These are phyloP conservation scores for Meghimatium bilineatum DNA, from an alignment of 2,888 invertebrate species.

Conservation along the genomic window DNA sequence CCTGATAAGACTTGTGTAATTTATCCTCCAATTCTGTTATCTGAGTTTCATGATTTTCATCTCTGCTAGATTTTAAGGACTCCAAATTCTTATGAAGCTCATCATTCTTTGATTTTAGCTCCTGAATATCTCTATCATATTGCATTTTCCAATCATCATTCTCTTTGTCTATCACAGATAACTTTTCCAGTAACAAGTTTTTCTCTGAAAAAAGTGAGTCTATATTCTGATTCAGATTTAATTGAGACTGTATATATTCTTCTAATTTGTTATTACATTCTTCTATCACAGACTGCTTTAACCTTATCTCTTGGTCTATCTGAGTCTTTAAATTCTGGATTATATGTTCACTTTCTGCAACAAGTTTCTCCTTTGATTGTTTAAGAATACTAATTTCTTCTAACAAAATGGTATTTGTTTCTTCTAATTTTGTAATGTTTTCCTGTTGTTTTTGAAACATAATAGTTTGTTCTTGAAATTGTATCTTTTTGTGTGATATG, in stretches of 20 bases:
- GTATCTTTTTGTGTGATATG: constrained; percentile 70
- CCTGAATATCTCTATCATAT: constrained; percentile 50
- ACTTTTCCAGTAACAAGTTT: constrained; percentile 43
- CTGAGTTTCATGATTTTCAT: constrained; percentile 52
- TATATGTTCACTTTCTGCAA: constrained; percentile 53
- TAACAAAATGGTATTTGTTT: constrained; percentile 42
- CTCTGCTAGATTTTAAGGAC: constrained; percentile 54
- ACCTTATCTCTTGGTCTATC: constrained; percentile 51
- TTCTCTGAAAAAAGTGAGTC: constrained; percentile 53
- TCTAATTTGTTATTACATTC: constrained; percentile 59
- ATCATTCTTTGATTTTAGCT: constrained; percentile 49
- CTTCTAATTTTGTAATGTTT: constrained; percentile 47
- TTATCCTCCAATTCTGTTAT: constrained; percentile 41
- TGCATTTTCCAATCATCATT: constrained; percentile 48
- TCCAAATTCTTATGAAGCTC: constrained; percentile 59
- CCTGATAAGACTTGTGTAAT: constrained; percentile 61
- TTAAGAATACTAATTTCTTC: constrained; percentile 49
- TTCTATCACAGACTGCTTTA: constrained; percentile 57
- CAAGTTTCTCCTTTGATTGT: constrained; percentile 52
- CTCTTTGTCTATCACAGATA: constrained; percentile 35
- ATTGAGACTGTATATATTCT: constrained; percentile 53
- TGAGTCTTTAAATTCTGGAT: constrained; percentile 53
- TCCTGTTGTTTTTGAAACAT: constrained; percentile 55
- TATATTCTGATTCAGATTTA: constrained; percentile 57
- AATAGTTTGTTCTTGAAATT: constrained; percentile 64